Conservation (phyloP, 2,797 vertebrate species). For the Leptatherina wallacei region DNA sequence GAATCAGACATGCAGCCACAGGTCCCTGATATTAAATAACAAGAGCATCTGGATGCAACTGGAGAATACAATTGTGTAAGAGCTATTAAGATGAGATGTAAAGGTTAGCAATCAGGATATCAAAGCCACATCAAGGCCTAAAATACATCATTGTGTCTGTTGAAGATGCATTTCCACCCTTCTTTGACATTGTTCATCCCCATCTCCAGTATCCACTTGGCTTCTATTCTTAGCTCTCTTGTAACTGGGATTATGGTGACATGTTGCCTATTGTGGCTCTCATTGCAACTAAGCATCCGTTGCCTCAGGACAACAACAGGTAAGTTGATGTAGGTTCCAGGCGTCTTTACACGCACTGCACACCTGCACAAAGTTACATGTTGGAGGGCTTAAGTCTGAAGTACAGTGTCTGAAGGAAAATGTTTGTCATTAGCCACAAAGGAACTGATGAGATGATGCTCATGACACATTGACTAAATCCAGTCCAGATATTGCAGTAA, state of each 20-base stretch:
- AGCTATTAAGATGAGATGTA: constrained; percentile 63
- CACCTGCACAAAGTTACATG: constrained; percentile 40
- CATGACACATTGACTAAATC: no score
- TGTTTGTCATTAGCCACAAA: not conserved
- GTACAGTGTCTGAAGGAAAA: not conserved
- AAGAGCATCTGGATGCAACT: constrained; percentile 51
- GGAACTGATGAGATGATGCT: not conserved
- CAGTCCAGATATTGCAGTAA: no score
- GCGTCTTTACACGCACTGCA: constrained; percentile 48
- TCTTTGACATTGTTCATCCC: constrained; percentile 60
- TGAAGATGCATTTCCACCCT: constrained; percentile 44
- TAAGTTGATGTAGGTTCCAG: constrained; percentile 42
- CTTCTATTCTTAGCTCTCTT: constrained; percentile 78
- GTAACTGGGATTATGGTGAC: constrained; percentile 73
- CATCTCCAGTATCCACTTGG: constrained; percentile 75
- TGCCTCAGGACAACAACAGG: constrained; percentile 43
- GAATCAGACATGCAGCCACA: constrained; percentile 40
- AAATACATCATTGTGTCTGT: constrained; percentile 65
- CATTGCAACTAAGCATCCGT: constrained; percentile 59
- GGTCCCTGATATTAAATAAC: constrained; percentile 50
- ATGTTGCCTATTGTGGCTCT: constrained; percentile 69
- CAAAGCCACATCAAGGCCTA: constrained; percentile 61
- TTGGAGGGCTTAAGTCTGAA: constrained; percentile 12
- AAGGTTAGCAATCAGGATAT: constrained; percentile 72
- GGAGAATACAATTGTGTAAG: constrained; percentile 53